phyloP scores from a whole-genome alignment of 2,113 vertebrate species.

The Oxygymnocypris stewartii region DNA sequence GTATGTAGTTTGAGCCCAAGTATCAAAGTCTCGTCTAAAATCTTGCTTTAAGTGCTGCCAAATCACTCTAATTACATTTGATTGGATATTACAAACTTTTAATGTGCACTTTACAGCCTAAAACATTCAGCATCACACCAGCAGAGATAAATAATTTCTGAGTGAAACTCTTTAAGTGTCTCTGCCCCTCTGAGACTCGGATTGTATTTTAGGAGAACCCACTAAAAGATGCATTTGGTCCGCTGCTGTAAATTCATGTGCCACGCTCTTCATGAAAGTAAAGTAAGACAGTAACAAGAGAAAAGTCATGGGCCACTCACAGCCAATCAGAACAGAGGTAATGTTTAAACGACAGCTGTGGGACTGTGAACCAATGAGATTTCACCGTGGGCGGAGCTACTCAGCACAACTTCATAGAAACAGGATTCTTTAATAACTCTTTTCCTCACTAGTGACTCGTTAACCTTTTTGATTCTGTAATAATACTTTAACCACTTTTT shows the following conservation, averaged over 20 bases:
- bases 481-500: too few species aligned
- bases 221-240: neutral
- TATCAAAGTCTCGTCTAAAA: neutral
- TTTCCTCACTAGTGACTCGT: neutral
- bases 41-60: neutral
- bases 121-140: slow-evolving; percentile 25
- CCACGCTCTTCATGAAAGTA: neutral
- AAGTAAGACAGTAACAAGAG: neutral
- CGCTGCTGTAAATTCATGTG: neutral
- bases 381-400: neutral
- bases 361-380: slow-evolving; percentile 2
- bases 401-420: neutral
- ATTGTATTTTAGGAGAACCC: neutral
- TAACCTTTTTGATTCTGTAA: neutral
- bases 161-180: neutral
- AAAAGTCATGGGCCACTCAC: neutral
- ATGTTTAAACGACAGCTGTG: neutral
- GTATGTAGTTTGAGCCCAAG: neutral
- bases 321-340: neutral
- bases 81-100: slow-evolving; percentile 11
- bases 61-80: slow-evolving; percentile 6
- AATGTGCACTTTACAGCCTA: slow-evolving; percentile 31
- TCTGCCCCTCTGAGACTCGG: neutral
- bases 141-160: slow-evolving; percentile 12
- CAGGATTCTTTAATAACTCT: neutral